Evolutionary conservation across 1,140 invertebrate genomes (phyloP).

Genomic region (Vanessa atalanta): DNA sequence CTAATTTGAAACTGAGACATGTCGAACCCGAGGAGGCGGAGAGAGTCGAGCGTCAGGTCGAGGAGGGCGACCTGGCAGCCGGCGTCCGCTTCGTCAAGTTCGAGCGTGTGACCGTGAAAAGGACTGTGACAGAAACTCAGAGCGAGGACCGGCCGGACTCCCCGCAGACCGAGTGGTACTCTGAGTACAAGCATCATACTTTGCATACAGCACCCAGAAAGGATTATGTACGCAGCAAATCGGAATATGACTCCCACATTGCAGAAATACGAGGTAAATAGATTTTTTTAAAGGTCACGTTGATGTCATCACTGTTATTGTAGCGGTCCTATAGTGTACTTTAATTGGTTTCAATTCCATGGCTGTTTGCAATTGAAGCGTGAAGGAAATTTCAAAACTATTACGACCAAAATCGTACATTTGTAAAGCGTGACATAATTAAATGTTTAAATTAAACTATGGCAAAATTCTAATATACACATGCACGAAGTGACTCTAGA

Average conservation of each 20-base stretch:
- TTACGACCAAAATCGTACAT: too few species aligned
- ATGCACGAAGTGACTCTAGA: not conserved
- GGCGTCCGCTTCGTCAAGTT: conserved; percentile 85
- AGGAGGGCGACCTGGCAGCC: conserved; percentile 83
- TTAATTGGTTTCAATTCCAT: not conserved
- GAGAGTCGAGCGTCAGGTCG: conserved; percentile 82
- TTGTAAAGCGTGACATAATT: too few species aligned
- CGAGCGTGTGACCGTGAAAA: conserved; percentile 84
- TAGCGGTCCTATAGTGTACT: not conserved
- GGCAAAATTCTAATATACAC: too few species aligned
- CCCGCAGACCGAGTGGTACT: conserved; percentile 79
- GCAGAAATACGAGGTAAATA: conserved; percentile 89
- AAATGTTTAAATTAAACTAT: too few species aligned
- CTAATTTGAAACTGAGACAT: conserved; percentile 65
- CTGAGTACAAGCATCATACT: conserved; percentile 71
- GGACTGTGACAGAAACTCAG: conserved; percentile 61
- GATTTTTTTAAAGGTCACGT: conserved; percentile 21
- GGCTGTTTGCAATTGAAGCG: not conserved
- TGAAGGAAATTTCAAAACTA: too few species aligned
- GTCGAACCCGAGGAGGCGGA: conserved; percentile 70
- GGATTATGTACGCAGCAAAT: conserved; percentile 86
- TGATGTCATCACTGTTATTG: conserved; percentile 12
- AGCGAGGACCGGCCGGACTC: conserved; percentile 81
- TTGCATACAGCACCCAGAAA: conserved; percentile 82
- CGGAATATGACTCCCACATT: conserved; percentile 93